phyloP scores from a whole-genome alignment of 2,797 vertebrate species.

The Chaunax sp. region DNA sequence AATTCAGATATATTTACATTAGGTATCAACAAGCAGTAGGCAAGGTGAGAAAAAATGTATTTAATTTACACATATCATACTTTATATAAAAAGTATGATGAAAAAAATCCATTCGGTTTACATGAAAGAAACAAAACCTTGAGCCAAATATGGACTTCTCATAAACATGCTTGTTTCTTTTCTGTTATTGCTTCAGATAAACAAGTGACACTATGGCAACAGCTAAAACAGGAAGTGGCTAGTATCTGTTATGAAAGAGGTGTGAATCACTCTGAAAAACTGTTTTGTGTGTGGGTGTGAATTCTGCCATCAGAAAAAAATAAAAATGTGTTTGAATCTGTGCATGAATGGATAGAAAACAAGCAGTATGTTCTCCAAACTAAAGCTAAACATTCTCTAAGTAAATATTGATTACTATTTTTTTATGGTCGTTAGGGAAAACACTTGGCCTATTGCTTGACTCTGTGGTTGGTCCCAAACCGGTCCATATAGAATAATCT shows the following conservation, averaged over 20 bases:
- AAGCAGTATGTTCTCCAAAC: neutral
- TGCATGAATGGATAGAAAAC: neutral
- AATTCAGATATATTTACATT: neutral
- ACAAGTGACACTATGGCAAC: slow-evolving; percentile 47
- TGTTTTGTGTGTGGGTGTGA: neutral
- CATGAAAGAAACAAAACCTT: neutral
- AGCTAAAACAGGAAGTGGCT: slow-evolving; percentile 66
- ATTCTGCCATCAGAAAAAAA: neutral
- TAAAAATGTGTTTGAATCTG: neutral
- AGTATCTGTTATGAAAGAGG: neutral
- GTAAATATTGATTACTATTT: neutral
- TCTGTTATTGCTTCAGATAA: slow-evolving; percentile 10
- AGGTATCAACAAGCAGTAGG: neutral
- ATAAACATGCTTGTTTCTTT: slow-evolving; percentile 1
- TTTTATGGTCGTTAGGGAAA: neutral
- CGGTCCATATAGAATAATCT: neutral
- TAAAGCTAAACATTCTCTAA: neutral
- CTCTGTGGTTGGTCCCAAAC: slow-evolving; percentile 1
- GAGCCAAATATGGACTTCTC: neutral
- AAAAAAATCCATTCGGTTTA: neutral
- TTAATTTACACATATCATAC: neutral
- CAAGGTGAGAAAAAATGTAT: neutral
- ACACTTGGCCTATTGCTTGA: neutral
- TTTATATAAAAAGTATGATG: neutral
- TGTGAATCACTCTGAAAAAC: slow-evolving; percentile 8